A percentile compares a stretch with the other conserved stretches of the same genome.
phyloP scores from a whole-genome alignment of 2,888 invertebrate genomes.

The Epicampocera succincta region DNA sequence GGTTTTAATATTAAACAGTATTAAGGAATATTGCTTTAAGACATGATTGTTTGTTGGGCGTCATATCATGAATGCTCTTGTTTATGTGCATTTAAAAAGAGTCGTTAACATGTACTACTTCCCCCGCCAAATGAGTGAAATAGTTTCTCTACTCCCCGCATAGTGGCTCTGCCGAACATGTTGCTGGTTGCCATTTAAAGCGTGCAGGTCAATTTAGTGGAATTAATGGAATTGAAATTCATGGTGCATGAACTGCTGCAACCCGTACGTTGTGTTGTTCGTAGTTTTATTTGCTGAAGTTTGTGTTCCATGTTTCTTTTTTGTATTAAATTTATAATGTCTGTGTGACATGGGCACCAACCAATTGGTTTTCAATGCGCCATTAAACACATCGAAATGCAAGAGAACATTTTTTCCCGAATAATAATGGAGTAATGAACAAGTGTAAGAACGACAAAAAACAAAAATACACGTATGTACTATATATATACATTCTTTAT shows the following conservation, averaged over 20 bases:
- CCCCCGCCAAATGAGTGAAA: slow-evolving; percentile 36
- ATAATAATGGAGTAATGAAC: slow-evolving; percentile 16
- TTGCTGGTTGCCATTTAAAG: slow-evolving; percentile 66
- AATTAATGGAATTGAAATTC: slow-evolving; percentile 82
- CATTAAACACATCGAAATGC: slow-evolving; percentile 77
- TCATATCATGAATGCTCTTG: not conserved
- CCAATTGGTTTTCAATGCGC: slow-evolving; percentile 78
- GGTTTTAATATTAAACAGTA: too few relatives aligned
- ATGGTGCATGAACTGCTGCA: slow-evolving; percentile 80
- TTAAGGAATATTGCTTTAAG: not conserved
- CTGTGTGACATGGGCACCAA: slow-evolving; percentile 72
- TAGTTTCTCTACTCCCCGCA: slow-evolving; percentile 76
- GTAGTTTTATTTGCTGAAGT: slow-evolving; percentile 41
- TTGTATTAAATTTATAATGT: slow-evolving; percentile 76
- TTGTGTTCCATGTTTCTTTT: slow-evolving; percentile 21
- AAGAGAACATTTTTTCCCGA: slow-evolving; percentile 33
- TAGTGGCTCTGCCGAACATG: slow-evolving; percentile 78
- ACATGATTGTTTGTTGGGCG: slow-evolving; percentile 7
- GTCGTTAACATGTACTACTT: slow-evolving; percentile 41
- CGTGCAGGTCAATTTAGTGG: slow-evolving; percentile 81
- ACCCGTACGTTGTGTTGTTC: slow-evolving; percentile 35
- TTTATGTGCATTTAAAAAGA: not conserved
- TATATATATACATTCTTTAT: not conserved
- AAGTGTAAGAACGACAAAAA: not conserved
- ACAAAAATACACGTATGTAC: too few relatives aligned